Percentiles rank a stretch among this genome's conserved stretches.
These are phyloP conservation scores for Brachionus plicatilis DNA, from an alignment of 1,140 invertebrate genomes.

Conservation along the genomic window DNA sequence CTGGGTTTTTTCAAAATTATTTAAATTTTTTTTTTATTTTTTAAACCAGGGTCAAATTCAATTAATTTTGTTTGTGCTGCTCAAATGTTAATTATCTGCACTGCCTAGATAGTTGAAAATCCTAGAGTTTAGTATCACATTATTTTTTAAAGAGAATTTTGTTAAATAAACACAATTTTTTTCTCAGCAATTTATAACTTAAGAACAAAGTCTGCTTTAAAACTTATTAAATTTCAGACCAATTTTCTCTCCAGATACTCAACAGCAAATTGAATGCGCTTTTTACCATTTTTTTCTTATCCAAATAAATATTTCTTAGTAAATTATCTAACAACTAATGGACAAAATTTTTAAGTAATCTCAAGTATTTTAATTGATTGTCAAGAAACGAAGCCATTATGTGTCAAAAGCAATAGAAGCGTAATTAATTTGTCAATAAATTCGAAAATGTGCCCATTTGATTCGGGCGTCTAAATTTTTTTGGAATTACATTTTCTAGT, in stretches of 20 bases:
- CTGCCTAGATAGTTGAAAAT: not conserved
- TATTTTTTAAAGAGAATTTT: not conserved
- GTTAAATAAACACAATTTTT: not conserved
- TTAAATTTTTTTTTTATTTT: no score
- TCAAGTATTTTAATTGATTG: not conserved
- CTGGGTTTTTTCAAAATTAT: no score
- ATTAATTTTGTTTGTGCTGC: no score
- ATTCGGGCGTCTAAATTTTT: not conserved
- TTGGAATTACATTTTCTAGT: not conserved
- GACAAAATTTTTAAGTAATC: not conserved
- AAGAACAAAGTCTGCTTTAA: not conserved
- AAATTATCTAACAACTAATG: not conserved
- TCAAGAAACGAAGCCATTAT: not conserved
- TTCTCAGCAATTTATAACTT: not conserved
- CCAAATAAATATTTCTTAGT: not conserved
- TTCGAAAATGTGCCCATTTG: not conserved
- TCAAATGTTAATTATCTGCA: no score
- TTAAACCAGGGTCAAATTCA: no score
- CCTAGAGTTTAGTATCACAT: not conserved
- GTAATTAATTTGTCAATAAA: not conserved
- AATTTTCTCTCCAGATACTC: not conserved
- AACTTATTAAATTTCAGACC: not conserved
- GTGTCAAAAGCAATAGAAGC: not conserved
- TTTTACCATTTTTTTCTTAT: not conserved
- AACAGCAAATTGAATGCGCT: not conserved